Evolutionary conservation across 2,888 invertebrate species (phyloP), one percentile per base, ranked within the genome.

Genomic region (Ophion ventricosus): DNA sequence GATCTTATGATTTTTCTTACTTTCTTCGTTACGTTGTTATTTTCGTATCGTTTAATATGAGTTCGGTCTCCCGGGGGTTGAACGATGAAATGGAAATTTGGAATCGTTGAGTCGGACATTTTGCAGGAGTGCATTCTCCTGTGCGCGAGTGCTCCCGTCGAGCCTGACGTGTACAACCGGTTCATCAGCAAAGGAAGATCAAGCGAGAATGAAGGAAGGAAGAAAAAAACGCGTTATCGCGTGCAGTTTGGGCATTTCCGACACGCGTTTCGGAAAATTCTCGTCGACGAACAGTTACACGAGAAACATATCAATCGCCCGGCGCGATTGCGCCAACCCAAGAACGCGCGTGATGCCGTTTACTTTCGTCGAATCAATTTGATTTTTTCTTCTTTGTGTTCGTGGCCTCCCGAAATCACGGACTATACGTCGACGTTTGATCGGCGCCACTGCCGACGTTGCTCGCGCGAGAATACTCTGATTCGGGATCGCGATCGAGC

Each of bases 61-160:
- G 89, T 91, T 92, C 89, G 89, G 89, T 89, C 88, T 88, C 87
- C 87, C 79, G 82, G 84, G 79, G 84, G 23, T 20, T 10, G 17
- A 57, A 23, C 20, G 57, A 8, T 23, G 57, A 85, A 80, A 84
- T 87, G 81, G 49, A 43, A 40, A 66, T 78, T 74, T 56, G 64
- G 70, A 76, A 83, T 79, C 66, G 84, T 64, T 43, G 75, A 80
- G 76, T 80, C 59, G 63, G 63, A 25, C 67, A 40, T 54, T 61
- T 35, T 40, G 8, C 26, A 56, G 61, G 49, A 2, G 17, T 4
- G 49, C 4, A 1, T 17, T 4, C 2, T 49, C 49, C 14, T 4
- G 49, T 17, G 49, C 49, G 49, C 49, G 49, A 14, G 49, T 14
- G 49, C 4, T 43, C 14, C 14, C 49, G 14, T 49, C 49, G 49